Evolutionary conservation across 2,113 vertebrate species (phyloP).

Genomic region (Ptilonorhynchus violaceus): DNA sequence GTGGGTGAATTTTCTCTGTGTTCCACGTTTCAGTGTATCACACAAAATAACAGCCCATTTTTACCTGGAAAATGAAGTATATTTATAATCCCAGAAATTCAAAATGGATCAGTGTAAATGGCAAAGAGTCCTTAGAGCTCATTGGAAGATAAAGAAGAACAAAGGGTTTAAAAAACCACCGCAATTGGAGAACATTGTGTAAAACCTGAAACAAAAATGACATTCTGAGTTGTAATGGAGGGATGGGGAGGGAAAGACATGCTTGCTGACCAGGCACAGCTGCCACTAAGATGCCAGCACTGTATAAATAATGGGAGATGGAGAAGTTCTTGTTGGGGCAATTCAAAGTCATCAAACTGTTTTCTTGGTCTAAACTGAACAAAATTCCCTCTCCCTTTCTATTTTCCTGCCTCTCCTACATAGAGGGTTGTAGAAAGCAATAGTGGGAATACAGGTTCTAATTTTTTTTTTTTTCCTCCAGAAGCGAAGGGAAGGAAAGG

Average conservation of each 20-base stretch:
- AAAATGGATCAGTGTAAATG: background rate
- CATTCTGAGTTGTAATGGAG: background rate
- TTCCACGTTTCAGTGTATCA: background rate
- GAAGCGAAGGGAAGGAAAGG: background rate
- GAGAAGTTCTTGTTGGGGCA: background rate
- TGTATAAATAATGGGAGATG: background rate
- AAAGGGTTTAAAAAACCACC: background rate
- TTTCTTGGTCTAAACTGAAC: background rate
- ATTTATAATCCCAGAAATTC: background rate
- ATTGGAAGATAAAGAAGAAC: background rate
- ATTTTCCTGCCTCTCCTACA: background rate
- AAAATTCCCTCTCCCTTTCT: background rate
- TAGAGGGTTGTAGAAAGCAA: background rate
- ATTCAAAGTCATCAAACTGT: background rate
- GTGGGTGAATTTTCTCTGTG: background rate
- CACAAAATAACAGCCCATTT: background rate
- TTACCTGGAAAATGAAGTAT: background rate
- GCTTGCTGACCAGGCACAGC: background rate
- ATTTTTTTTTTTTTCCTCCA: too few species aligned
- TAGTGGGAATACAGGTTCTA: background rate
- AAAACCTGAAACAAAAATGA: background rate
- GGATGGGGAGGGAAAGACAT: background rate
- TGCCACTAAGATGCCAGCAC: background rate
- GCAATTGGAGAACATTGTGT: fast-evolving
- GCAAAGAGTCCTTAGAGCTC: background rate